These are phyloP conservation scores for Echeneis naucrates DNA, from an alignment of 2,797 vertebrate genomes.

Conservation along the genomic window DNA sequence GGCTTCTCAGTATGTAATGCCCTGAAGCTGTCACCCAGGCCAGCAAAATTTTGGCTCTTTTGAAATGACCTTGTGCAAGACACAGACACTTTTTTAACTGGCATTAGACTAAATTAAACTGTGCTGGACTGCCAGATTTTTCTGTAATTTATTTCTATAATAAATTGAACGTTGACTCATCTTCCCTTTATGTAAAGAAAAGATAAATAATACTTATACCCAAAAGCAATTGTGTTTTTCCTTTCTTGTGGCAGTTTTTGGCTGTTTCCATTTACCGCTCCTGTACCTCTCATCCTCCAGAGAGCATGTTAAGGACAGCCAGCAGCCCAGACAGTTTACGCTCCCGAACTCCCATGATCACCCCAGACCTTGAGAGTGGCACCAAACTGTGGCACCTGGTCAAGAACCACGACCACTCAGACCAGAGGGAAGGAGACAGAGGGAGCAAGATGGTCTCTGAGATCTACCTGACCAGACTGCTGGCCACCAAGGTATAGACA, in stretches of 20 bases:
- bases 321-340: slow-evolving; percentile 98
- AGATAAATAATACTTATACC: too few species aligned
- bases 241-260: slow-evolving; percentile 8
- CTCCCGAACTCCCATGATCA: slow-evolving; percentile 97
- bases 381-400: slow-evolving; percentile 99
- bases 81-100: not conserved
- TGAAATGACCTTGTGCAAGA: not conserved
- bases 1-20: not conserved
- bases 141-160: not conserved
- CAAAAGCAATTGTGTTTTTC: not conserved
- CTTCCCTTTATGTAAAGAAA: not conserved
- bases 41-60: not conserved
- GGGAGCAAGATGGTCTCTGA: slow-evolving; percentile 99
- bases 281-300: slow-evolving; percentile 71
- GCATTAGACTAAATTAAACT: not conserved
- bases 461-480: slow-evolving; percentile 95
- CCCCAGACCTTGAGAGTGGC: slow-evolving; percentile 96
- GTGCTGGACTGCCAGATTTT: not conserved
- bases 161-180: not conserved
- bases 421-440: slow-evolving; percentile 95
- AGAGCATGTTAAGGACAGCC: slow-evolving; percentile 98
- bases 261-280: not conserved
- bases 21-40: not conserved
- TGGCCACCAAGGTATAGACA: slow-evolving; percentile 93
- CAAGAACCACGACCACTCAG: slow-evolving; percentile 97